Evolutionary conservation across 2,113 vertebrate species (phyloP), one percentile per base, ranked within the genome.

Genomic region (Heloderma charlesbogerti): DNA sequence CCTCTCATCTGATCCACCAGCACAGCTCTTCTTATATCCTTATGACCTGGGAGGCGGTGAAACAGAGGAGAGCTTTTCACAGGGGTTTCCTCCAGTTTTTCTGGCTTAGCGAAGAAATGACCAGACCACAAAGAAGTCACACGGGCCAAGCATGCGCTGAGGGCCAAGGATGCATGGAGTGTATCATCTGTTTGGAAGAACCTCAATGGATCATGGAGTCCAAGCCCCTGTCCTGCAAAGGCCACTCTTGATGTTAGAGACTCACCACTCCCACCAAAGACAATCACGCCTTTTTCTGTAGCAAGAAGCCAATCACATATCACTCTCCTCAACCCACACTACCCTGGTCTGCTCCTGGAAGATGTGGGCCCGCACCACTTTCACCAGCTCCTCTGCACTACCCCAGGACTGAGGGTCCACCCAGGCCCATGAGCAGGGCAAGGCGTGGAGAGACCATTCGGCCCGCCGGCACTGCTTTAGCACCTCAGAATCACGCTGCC

Each of bases 321-420:
- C 57, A 0, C 87, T 88, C 0, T 95, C 93, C 84, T 98, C 98
- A 0, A 97, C 93, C 98, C 98, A 98, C 92, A 98, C 95, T 0
- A 97, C 96, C 89, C 95, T 97, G 10, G 92, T 94, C 93, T 98
- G 98, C 84, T 98, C 97, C 95, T 97, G 97, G 92, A 98, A 95
- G 93, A 98, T 96, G 81, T 95, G 96, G 27, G 96, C 91, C 0
- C 97, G 97, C 31, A 98, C 96, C 69, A 97, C 96, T 92, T 97
- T 97, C 93, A 96, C 96, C 92, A 98, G 94, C 84, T 97, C 97
- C 86, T 98, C 97, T 0, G 92, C 37, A 0, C 94, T 96, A 83
- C 75, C 90, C 98, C 98, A 98, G 4, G 95, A 43, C 0, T 95
- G 94, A 37, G 96, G 88, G 0, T 96, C 95, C 91, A 98, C 96